Conservation (phyloP, 2,797 vertebrate species). For the Iguana delicatissima region DNA sequence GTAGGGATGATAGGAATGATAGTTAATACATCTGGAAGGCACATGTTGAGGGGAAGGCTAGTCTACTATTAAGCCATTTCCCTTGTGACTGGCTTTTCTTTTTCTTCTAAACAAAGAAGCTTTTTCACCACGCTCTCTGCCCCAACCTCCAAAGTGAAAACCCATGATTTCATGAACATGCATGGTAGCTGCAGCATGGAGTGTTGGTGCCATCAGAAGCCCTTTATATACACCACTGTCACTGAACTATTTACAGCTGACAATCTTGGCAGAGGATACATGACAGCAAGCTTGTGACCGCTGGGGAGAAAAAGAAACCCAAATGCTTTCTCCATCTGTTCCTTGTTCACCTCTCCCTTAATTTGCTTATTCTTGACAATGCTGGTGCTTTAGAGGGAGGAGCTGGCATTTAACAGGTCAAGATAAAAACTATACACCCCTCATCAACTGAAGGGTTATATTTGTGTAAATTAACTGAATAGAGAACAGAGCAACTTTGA, state of each 20-base stretch:
- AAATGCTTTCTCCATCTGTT: conserved; percentile 32
- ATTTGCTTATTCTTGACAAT: conserved; percentile 9
- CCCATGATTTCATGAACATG: neutral
- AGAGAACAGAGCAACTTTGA: neutral
- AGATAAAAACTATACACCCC: neutral
- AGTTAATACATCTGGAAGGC: neutral
- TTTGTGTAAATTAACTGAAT: neutral
- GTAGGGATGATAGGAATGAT: neutral
- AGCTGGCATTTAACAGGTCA: neutral
- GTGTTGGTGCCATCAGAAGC: conserved; percentile 1
- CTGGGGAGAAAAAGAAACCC: neutral
- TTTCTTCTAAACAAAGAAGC: neutral
- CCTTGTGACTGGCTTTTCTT: neutral
- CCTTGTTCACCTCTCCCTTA: neutral
- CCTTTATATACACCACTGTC: conserved; percentile 17
- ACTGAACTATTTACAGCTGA: conserved; percentile 36
- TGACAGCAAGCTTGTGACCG: neutral
- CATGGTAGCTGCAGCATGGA: neutral
- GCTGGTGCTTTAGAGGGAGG: neutral
- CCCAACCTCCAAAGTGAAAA: conserved; percentile 12
- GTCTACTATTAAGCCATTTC: neutral
- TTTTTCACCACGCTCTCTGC: neutral
- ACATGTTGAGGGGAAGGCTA: neutral
- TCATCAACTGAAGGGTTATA: neutral
- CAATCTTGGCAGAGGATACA: conserved; percentile 23